Percentiles rank a stretch among this genome's conserved stretches.
These are phyloP conservation scores for Augochlora pura DNA, from an alignment of 1,140 invertebrate species.

Conservation along the genomic window DNA sequence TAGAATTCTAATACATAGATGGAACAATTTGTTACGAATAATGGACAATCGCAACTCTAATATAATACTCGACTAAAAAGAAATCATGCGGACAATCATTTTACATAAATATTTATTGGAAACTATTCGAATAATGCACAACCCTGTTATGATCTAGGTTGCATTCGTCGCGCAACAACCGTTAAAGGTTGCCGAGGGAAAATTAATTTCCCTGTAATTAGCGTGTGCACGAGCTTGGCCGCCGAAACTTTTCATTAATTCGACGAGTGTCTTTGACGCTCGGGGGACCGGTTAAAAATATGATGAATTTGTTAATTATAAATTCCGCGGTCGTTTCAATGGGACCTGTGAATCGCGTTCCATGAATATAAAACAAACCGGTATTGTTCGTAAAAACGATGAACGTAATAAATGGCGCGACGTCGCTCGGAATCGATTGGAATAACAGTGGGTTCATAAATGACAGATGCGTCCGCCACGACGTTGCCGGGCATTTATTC, in stretches of 20 bases:
- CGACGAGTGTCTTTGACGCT: neutral
- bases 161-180: neutral
- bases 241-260: neutral
- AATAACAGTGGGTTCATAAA: slow-evolving; percentile 14
- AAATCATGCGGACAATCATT: too few species aligned
- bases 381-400: neutral
- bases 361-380: too few species aligned
- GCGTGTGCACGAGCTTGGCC: neutral
- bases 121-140: too few species aligned
- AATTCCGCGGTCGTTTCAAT: neutral
- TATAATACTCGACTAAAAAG: too few species aligned
- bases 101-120: too few species aligned
- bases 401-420: slow-evolving; percentile 8
- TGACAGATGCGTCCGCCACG: slow-evolving; percentile 11
- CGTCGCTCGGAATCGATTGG: slow-evolving; percentile 37
- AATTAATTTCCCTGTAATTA: neutral
- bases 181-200: neutral
- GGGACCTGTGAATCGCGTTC: neutral
- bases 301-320: neutral
- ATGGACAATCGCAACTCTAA: too few species aligned
- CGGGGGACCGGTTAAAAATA: too few species aligned
- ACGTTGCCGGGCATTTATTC: slow-evolving; percentile 23
- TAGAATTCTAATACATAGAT: too few species aligned
- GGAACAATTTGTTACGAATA: too few species aligned
- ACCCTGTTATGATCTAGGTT: neutral